Evolutionary conservation across 2,113 vertebrate genomes (phyloP), one percentile per base, ranked within the genome.

Genomic region (Nerophis ophidion): DNA sequence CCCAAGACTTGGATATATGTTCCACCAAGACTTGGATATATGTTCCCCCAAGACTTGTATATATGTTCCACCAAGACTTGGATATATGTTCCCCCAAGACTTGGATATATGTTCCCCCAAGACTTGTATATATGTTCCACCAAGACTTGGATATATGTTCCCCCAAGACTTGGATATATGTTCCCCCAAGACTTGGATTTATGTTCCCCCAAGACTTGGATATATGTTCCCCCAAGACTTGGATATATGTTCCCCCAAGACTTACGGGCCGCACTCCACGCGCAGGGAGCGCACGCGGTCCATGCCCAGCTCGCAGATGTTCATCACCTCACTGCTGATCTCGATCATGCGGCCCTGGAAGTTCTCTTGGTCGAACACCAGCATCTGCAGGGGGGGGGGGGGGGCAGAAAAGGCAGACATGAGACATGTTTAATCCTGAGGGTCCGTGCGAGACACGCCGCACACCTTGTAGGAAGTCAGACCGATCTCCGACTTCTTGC

Each of bases 271-370:
- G 10, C 82, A 89, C 77, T 92, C 91, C 9, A 92, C 81, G 1
- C 89, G 89, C 69, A 92, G 84, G 16, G 90, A 92, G 56, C 91
- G 89, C 52, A 92, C 89, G 15, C 81, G 88, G 72, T 92, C 90
- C 76, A 92, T 88, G 68, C 90, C 91, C 76, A 90, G 68, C 62
- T 90, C 90, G 49, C 90, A 91, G 79, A 92, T 84, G 67, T 91
- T 92, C 89, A 89, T 85, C 81, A 90, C 91, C 83, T 92, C 91
- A 6, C 84, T 85, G 65, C 76, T 86, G 77, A 92, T 91, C 86
- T 92, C 91, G 6, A 91, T 87, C 84, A 89, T 89, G 76, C 86
- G 90, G 55, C 91, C 91, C 83, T 92, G 91, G 89, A 92, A 92
- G 87, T 92, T 92, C 86, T 92, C 91, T 81, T 89, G 88, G 80